Evolutionary conservation across 2,888 invertebrate genomes (phyloP), one percentile per base, ranked within the genome.

Genomic region (Nemotelus nigrinus): DNA sequence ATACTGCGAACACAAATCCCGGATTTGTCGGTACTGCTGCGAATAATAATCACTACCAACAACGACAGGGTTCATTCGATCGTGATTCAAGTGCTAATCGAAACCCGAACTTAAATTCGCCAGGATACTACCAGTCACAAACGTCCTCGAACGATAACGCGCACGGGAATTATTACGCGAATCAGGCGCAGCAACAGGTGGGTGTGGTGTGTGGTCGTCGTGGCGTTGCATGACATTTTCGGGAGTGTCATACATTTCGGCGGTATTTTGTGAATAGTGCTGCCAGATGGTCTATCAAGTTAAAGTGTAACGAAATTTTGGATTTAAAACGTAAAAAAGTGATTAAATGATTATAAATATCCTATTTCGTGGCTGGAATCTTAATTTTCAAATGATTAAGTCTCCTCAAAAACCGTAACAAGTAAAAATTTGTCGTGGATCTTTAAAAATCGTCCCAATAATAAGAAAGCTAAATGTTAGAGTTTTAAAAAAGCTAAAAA

Each of bases 111-210:
- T 50, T 41, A 41, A 41, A 78, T 65, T 10, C 25, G 25, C 77
- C 80, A 79, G 77, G 80, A 72, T 79, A 80, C 78, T 79, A 60
- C 8, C 63, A 74, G 41, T 45, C n/a, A 44, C 70, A 70, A 47
- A 3, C 39, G 5, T 55, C 45, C 43, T 4, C 53, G 10, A 10
- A 10, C n/a, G 71, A 7, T 25, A 44, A 50, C 10, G 50, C 77
- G 41, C 60, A 80, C 48, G 75, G 78, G 72, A 74, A 75, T 80
- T 78, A 78, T 75, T 76, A 63, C 44, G 70, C 79, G 58, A 76
- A 81, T 67, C 75, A 76, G 58, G 58, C 80, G 57, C 78, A 79
- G 68, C 77, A 80, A 76, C 76, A 80, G 70, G 70, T 70, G 70
- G 70, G 70, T 70, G 70, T 70, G 70, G 41, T 55, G 70, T 55